Evolutionary conservation across 92 coral and sea anemone species (phyloP).

Genomic region (Blastomussa wellsi): DNA sequence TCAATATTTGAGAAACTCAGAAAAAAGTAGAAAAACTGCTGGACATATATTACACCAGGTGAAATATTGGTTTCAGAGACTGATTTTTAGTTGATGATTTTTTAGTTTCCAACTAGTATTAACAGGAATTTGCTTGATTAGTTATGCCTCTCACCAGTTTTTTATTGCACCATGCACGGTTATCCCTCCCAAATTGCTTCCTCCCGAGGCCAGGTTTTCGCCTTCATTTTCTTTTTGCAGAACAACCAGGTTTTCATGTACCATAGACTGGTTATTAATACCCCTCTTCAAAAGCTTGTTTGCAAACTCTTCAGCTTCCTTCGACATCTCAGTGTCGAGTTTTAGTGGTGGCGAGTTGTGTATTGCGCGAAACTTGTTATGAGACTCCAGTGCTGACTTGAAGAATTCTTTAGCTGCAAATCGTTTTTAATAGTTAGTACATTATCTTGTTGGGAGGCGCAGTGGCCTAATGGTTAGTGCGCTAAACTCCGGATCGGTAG

Average conservation of each 20-base stretch:
- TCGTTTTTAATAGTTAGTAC: background rate
- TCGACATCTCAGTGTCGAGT: conserved; percentile 62
- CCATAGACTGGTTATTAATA: conserved; percentile 62
- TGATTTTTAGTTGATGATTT: background rate
- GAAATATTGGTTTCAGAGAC: background rate
- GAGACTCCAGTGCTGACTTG: conserved; percentile 61
- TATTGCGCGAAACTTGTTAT: conserved; percentile 72
- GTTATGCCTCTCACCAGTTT: conserved; percentile 51
- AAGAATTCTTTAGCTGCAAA: conserved; percentile 22
- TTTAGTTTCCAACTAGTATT: background rate
- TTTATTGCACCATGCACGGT: conserved; percentile 58
- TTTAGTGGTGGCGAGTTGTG: conserved; percentile 70
- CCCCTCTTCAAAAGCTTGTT: conserved; percentile 63
- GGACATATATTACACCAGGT: background rate
- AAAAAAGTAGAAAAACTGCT: too few relatives aligned
- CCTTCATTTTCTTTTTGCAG: conserved; percentile 67
- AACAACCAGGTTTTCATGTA: conserved; percentile 39
- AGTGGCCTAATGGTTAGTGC: too few relatives aligned
- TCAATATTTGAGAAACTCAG: too few relatives aligned
- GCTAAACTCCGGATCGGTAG: too few relatives aligned
- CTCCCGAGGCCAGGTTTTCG: conserved; percentile 69
- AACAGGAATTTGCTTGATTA: too few relatives aligned
- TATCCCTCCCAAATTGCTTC: conserved; percentile 40
- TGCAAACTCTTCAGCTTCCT: conserved; percentile 75
- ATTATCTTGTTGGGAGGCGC: too few relatives aligned